phyloP scores from a whole-genome alignment of 2,888 invertebrate species.

The Scaptomyza cyrtandrae region DNA sequence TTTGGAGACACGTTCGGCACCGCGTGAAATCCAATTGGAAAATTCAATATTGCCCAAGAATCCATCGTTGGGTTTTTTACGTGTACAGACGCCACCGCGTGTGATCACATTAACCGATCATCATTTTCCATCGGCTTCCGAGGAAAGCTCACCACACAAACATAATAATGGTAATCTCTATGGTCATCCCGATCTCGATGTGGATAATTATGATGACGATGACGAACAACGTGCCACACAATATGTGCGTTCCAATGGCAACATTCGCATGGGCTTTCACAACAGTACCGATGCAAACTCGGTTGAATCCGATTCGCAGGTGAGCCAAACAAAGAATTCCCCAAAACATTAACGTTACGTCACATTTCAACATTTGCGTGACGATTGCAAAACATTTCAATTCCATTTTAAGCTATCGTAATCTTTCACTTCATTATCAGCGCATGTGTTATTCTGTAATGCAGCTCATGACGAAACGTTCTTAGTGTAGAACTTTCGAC shows the following conservation, averaged over 20 bases:
- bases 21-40: conserved; percentile 93
- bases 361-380: conserved; percentile 40
- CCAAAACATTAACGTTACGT: conserved; percentile 18
- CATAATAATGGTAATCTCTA: conserved; percentile 56
- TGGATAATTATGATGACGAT: conserved; percentile 63
- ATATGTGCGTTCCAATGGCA: conserved; percentile 79
- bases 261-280: conserved; percentile 78
- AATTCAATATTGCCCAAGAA: conserved; percentile 91
- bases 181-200: conserved; percentile 63
- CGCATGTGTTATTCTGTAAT: conserved; percentile 2
- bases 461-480: conserved; percentile 51
- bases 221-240: conserved; percentile 71
- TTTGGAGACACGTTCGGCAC: conserved; percentile 90
- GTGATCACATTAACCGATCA: conserved; percentile 94
- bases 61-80: conserved; percentile 87
- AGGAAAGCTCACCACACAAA: conserved; percentile 83
- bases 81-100: conserved; percentile 95
- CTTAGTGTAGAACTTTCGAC: neutral
- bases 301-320: conserved; percentile 83
- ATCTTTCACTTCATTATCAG: conserved; percentile 47
- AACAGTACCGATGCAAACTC: conserved; percentile 79
- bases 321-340: conserved; percentile 33
- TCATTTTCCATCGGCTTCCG: conserved; percentile 90
- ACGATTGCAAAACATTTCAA: conserved; percentile 29
- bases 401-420: conserved; percentile 15